Percentiles rank a stretch among this genome's conserved stretches.
Evolutionary conservation across 2,113 vertebrate species (phyloP).

Genomic region (Strigops habroptila): DNA sequence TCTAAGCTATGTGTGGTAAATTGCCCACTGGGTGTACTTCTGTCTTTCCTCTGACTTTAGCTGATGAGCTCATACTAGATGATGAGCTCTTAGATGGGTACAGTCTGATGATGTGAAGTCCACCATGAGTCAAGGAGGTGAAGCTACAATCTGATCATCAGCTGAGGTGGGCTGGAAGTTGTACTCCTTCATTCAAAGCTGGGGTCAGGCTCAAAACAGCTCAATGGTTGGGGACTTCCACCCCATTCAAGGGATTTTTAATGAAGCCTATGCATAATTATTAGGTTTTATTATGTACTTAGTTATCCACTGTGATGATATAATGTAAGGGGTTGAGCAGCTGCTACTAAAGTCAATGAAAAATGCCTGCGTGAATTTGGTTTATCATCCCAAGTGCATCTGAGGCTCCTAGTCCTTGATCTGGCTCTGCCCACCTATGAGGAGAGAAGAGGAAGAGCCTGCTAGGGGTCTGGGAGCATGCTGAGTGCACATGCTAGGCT

Average conservation of each 20-base stretch:
- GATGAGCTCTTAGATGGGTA: neutral
- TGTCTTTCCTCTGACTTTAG: neutral
- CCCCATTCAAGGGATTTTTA: neutral
- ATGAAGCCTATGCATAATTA: neutral
- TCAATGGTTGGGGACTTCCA: neutral
- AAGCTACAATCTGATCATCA: neutral
- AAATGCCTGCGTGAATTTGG: neutral
- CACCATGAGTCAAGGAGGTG: slow-evolving; percentile 14
- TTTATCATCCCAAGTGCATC: neutral
- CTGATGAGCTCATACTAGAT: neutral
- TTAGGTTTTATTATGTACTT: neutral
- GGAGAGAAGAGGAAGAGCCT: neutral
- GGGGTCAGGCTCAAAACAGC: neutral
- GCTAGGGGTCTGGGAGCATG: neutral
- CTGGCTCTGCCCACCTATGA: neutral
- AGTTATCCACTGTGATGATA: neutral
- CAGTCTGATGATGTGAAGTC: slow-evolving; percentile 4
- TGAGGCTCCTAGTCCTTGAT: neutral
- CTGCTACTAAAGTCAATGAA: slow-evolving; percentile 18
- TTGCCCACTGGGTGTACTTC: neutral
- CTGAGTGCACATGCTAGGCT: neutral
- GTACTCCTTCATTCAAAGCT: neutral
- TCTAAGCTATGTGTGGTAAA: neutral
- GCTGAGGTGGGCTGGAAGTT: neutral
- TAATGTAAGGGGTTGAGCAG: neutral